These are phyloP conservation scores for Pelodiscus sinensis DNA, from an alignment of 2,113 vertebrate genomes.

Conservation along the genomic window DNA sequence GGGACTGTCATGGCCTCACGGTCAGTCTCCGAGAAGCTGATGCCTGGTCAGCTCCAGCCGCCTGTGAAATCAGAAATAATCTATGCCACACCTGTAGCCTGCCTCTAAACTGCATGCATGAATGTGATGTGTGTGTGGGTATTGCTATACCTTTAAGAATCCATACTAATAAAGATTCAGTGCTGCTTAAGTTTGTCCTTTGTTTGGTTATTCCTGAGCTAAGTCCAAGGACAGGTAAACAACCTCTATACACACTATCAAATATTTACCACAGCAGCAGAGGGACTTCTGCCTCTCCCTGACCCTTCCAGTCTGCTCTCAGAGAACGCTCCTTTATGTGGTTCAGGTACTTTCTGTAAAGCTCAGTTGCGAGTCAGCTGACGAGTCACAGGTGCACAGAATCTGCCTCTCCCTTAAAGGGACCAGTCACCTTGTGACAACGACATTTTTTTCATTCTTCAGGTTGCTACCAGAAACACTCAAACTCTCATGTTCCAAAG, in stretches of 20 bases:
- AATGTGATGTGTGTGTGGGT: no score
- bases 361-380: not conserved
- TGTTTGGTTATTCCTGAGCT: no score
- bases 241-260: not conserved
- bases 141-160: no score
- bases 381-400: not conserved
- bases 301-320: not conserved
- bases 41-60: no score
- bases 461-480: not conserved
- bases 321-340: not conserved
- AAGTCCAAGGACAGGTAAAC: no score
- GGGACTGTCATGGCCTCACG: no score
- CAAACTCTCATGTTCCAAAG: not conserved
- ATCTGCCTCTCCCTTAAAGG: not conserved
- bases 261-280: not conserved
- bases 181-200: no score
- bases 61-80: no score
- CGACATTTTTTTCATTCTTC: slow-evolving; percentile 30
- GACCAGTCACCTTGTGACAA: not conserved
- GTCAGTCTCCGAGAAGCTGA: no score
- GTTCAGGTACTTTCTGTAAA: not conserved
- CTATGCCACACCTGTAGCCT: no score
- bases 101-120: no score
- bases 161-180: no score
- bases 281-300: not conserved